A percentile compares a stretch with the other conserved stretches of the same genome.
phyloP scores from a whole-genome alignment of 2,797 vertebrate species.

The Chloroceryle inda region DNA sequence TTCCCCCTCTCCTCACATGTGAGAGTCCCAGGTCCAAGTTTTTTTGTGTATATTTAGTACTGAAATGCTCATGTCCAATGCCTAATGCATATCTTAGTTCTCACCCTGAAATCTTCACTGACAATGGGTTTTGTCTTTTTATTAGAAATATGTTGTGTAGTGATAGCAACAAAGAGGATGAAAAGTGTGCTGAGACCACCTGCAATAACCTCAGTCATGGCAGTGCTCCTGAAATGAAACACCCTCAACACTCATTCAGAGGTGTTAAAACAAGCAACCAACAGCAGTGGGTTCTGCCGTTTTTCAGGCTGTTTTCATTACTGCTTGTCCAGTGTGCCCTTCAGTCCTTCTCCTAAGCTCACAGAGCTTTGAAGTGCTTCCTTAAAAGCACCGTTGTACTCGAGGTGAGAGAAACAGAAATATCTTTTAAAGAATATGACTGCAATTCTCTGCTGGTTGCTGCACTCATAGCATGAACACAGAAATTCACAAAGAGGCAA shows the following conservation, averaged over 20 bases:
- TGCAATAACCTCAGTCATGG: neutral
- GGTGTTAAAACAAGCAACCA: slow-evolving; percentile 46
- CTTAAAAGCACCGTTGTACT: neutral
- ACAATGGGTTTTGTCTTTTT: slow-evolving; percentile 33
- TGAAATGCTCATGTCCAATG: neutral
- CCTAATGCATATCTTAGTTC: neutral
- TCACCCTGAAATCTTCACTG: neutral
- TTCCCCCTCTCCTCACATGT: neutral
- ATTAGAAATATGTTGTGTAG: neutral
- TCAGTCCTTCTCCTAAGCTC: neutral
- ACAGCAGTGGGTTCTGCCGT: neutral
- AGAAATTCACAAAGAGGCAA: neutral
- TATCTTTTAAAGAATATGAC: neutral
- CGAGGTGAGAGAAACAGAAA: neutral
- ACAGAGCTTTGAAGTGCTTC: neutral
- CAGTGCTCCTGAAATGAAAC: slow-evolving; percentile 61
- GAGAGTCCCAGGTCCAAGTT: neutral
- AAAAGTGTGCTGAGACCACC: slow-evolving; percentile 14
- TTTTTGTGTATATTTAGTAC: neutral
- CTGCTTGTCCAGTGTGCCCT: neutral
- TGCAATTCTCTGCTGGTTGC: neutral
- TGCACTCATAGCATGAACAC: rapidly evolving
- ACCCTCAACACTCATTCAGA: slow-evolving; percentile 60
- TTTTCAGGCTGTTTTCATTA: neutral
- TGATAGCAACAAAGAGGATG: slow-evolving; percentile 19